A percentile compares a stretch with the other conserved stretches of the same genome.
phyloP scores from a whole-genome alignment of 2,797 vertebrate species.

The Erethizon dorsatum region DNA sequence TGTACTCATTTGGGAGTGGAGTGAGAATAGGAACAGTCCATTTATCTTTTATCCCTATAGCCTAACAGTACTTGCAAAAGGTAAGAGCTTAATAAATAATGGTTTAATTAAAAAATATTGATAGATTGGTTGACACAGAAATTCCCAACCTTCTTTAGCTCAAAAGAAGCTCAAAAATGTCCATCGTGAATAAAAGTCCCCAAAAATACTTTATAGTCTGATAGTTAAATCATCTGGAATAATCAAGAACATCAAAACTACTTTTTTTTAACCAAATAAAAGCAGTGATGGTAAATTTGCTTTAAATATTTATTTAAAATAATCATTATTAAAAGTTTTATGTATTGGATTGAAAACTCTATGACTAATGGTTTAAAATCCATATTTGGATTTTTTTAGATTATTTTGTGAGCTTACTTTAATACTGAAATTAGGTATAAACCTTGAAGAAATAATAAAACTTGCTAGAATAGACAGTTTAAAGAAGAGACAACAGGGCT shows the following conservation, averaged over 20 bases:
- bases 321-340: conserved; percentile 8
- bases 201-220: conserved; percentile 39
- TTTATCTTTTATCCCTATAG: neutral
- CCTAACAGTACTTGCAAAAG: neutral
- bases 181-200: conserved; percentile 28
- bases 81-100: neutral
- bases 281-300: conserved; percentile 9
- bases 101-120: conserved; percentile 5
- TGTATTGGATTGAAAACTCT: conserved; percentile 2
- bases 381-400: conserved; percentile 28
- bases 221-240: conserved; percentile 23
- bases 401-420: conserved; percentile 32
- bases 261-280: conserved; percentile 42
- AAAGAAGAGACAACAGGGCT: neutral
- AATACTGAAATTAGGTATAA: neutral
- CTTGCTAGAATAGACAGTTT: neutral
- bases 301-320: neutral
- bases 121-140: conserved; percentile 33
- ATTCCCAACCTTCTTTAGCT: conserved; percentile 30
- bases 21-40: neutral
- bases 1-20: neutral
- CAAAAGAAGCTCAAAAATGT: neutral
- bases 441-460: conserved; percentile 30
- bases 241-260: conserved; percentile 41
- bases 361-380: conserved; percentile 2